A percentile compares a stretch with the other conserved stretches of the same genome.
These are phyloP conservation scores for Trinectes maculatus DNA, from an alignment of 2,113 vertebrate genomes.

Conservation along the genomic window DNA sequence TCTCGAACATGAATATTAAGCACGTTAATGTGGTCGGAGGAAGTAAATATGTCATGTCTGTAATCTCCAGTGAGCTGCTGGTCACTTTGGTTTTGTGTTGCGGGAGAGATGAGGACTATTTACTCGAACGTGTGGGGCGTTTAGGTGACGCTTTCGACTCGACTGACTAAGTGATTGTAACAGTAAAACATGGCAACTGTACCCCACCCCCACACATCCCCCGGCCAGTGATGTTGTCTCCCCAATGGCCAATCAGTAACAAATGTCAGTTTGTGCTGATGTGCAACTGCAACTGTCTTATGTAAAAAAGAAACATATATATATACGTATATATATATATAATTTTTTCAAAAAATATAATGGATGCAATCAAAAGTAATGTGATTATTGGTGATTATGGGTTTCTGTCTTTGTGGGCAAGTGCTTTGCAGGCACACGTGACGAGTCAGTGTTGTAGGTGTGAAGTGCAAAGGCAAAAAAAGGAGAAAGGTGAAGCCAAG, in stretches of 20 bases:
- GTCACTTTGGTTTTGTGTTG: constrained; percentile 68
- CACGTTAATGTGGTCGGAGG: constrained; percentile 66
- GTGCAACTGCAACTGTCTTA: constrained; percentile 45
- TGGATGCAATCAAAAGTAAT: no score
- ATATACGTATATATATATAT: no score
- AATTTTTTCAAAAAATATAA: no score
- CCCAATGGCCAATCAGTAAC: constrained; percentile 69
- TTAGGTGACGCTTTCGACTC: constrained; percentile 60
- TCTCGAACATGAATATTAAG: constrained; percentile 73
- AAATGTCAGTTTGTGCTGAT: constrained; percentile 60
- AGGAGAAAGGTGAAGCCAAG: constrained; percentile 44
- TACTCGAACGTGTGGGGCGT: constrained; percentile 45
- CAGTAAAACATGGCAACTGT: constrained; percentile 46
- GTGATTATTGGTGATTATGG: no score
- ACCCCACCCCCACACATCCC: constrained; percentile 38
- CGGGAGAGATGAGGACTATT: constrained; percentile 21
- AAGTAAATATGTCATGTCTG: constrained; percentile 40
- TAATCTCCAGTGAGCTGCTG: constrained; percentile 66
- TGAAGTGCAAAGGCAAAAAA: constrained; percentile 40
- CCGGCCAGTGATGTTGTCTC: constrained; percentile 48
- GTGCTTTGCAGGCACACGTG: constrained; percentile 19
- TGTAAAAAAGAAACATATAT: constrained; percentile 1
- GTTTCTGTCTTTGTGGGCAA: background rate
- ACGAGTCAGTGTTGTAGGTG: constrained; percentile 62
- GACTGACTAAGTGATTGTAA: constrained; percentile 55